Percentiles rank a stretch among this genome's conserved stretches.
These are phyloP conservation scores for Calliphora vicina DNA, from an alignment of 1,140 invertebrate species.

Conservation along the genomic window DNA sequence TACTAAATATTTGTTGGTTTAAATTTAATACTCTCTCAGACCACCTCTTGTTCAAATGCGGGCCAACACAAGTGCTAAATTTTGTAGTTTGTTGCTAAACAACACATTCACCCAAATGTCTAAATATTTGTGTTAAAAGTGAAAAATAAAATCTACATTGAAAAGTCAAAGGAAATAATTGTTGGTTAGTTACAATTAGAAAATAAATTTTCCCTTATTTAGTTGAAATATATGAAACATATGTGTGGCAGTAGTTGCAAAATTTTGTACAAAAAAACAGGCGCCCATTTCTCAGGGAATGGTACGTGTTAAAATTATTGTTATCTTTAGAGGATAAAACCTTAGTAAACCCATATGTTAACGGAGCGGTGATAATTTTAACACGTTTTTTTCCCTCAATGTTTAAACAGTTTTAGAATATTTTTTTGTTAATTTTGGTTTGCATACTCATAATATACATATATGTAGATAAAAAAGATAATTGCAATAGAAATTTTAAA, in stretches of 20 bases:
- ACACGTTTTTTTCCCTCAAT: not conserved
- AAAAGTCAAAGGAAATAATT: not conserved
- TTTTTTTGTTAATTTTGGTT: too few relatives aligned
- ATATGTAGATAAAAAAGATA: too few relatives aligned
- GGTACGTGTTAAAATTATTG: not conserved
- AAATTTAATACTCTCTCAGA: too few relatives aligned
- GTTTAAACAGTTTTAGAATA: too few relatives aligned
- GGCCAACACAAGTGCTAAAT: not conserved
- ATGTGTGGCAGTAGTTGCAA: not conserved
- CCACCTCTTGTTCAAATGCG: not conserved
- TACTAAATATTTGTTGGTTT: too few relatives aligned
- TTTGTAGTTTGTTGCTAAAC: not conserved
- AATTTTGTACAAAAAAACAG: not conserved
- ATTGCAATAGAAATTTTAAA: too few relatives aligned
- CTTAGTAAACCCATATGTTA: conserved; percentile 1
- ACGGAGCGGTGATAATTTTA: not conserved
- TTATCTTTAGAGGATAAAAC: not conserved
- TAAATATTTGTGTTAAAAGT: not conserved
- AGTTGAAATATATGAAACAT: not conserved
- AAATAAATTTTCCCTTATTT: not conserved
- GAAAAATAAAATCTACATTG: not conserved
- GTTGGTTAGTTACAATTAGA: not conserved
- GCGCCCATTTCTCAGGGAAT: not conserved
- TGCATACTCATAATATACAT: too few relatives aligned
- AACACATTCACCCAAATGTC: not conserved